A percentile compares a stretch with the other conserved stretches of the same genome.
These are phyloP conservation scores for Malurus splendens DNA, from an alignment of 2,797 vertebrate species.

Conservation along the genomic window DNA sequence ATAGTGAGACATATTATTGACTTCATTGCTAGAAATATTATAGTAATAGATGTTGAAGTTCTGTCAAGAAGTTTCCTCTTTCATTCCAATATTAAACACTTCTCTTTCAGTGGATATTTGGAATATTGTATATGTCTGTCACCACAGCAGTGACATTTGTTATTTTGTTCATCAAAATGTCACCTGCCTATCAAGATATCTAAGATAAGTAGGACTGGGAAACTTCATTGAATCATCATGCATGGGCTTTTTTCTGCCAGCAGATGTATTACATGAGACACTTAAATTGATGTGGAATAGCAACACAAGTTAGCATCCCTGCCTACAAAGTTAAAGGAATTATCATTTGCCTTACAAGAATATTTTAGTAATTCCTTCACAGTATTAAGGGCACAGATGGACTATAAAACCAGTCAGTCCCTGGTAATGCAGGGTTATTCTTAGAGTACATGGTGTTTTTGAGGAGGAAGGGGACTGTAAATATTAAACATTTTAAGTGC, in stretches of 20 bases:
- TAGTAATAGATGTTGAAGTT: not conserved
- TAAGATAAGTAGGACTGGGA: not conserved
- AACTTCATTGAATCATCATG: not conserved
- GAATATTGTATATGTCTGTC: constrained; percentile 25
- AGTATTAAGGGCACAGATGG: not conserved
- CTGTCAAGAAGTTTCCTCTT: constrained; percentile 14
- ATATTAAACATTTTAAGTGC: not conserved
- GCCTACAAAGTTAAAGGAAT: not conserved
- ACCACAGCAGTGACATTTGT: constrained; percentile 31
- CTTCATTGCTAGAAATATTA: constrained; percentile 31
- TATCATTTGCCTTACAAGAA: not conserved
- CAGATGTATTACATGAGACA: not conserved
- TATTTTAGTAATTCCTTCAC: not conserved
- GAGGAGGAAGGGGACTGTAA: not conserved
- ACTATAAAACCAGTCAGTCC: not conserved
- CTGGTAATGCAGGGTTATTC: not conserved
- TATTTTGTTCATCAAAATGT: constrained; percentile 35
- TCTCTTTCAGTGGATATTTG: constrained; percentile 24
- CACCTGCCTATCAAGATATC: constrained; percentile 42
- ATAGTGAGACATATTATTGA: constrained; percentile 17
- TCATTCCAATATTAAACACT: not conserved
- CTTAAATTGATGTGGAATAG: not conserved
- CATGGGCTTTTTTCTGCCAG: constrained; percentile 2
- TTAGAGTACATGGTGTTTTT: not conserved
- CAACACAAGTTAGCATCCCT: not conserved